Percentiles rank a stretch among this genome's conserved stretches.
These are phyloP conservation scores for Microplitis mediator DNA, from an alignment of 1,140 invertebrate species.

Conservation along the genomic window DNA sequence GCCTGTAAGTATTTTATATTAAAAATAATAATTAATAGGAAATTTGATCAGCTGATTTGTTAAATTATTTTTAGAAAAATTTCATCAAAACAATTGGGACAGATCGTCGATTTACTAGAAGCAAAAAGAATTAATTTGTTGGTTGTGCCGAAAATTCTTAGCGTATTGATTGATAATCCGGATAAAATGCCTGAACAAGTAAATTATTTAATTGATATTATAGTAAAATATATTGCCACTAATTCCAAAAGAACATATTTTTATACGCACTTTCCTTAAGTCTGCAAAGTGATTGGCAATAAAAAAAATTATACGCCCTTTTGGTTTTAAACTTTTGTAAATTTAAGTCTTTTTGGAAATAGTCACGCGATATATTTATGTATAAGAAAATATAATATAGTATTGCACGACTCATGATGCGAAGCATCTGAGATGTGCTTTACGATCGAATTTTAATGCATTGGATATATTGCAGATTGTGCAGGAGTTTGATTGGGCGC, in stretches of 20 bases:
- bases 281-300: no score
- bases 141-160: conserved; percentile 63
- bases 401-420: no score
- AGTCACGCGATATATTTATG: no score
- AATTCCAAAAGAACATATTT: no score
- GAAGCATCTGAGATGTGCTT: no score
- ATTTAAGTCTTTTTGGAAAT: no score
- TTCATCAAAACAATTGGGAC: conserved; percentile 61
- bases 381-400: neutral
- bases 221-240: no score
- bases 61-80: conserved; percentile 52
- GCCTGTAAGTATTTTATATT: conserved; percentile 59
- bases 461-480: conserved; percentile 64
- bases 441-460: conserved; percentile 1
- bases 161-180: conserved; percentile 62
- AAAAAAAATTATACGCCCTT: no score
- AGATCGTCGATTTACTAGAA: conserved; percentile 68
- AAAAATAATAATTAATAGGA: neutral
- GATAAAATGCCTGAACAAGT: conserved; percentile 58
- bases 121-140: conserved; percentile 67
- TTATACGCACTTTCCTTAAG: no score
- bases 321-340: no score
- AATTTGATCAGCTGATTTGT: no score
- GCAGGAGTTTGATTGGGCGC: conserved; percentile 66
- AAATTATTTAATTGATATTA: conserved; percentile 21